Evolutionary conservation across 2,888 invertebrate species (phyloP).

Genomic region (Seira ritae): DNA sequence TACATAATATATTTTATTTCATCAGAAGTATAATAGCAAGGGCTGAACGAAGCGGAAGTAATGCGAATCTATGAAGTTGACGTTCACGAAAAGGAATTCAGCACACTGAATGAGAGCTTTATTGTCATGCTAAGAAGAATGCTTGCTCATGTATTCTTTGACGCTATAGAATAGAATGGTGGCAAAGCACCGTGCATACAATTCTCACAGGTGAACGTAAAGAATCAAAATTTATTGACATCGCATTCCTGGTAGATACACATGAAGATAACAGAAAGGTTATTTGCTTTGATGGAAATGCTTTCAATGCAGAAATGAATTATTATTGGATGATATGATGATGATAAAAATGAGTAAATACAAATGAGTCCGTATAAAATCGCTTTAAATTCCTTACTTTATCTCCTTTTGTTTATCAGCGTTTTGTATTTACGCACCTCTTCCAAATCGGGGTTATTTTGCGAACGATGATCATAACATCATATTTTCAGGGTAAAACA

Average conservation of each 20-base stretch:
- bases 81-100: conserved; percentile 2
- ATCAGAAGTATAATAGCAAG: neutral
- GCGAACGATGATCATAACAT: too few species aligned
- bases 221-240: conserved; percentile 2
- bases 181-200: neutral
- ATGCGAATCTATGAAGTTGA: neutral
- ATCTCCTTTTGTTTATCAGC: neutral
- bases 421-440: conserved; percentile 12
- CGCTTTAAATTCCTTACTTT: conserved; percentile 3
- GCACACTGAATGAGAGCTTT: neutral
- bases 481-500: too few species aligned
- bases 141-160: neutral
- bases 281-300: neutral
- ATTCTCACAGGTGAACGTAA: conserved; percentile 4
- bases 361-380: conserved; percentile 17
- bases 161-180: neutral
- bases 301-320: neutral
- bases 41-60: neutral
- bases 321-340: neutral
- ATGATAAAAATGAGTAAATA: neutral
- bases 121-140: neutral
- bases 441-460: neutral
- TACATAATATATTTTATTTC: neutral
- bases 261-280: neutral
- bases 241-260: neutral